phyloP scores from a whole-genome alignment of 2,888 invertebrate species.

The Ichneumoninae sp. region DNA sequence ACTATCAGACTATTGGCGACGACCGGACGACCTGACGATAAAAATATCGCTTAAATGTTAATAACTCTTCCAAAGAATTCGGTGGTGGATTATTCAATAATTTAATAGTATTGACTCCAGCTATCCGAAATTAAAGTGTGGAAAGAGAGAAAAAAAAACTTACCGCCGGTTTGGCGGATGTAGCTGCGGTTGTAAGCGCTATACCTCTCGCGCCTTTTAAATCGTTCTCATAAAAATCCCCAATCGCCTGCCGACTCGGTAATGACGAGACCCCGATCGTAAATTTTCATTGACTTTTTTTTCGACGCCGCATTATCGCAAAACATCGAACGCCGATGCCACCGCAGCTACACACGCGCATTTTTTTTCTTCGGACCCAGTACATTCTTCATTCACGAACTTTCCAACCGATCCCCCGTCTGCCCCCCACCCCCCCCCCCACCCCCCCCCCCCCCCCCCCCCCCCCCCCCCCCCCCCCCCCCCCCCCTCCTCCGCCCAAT shows the following conservation, averaged over 20 bases:
- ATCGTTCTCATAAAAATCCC: constrained; percentile 57
- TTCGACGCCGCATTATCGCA: constrained; percentile 50
- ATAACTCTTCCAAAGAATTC: no score
- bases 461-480: no score
- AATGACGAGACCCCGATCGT: constrained; percentile 60
- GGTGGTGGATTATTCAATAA: no score
- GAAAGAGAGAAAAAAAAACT: background rate
- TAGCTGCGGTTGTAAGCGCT: background rate
- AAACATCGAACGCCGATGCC: constrained; percentile 33
- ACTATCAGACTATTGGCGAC: no score
- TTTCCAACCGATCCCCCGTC: background rate
- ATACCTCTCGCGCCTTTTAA: constrained; percentile 39
- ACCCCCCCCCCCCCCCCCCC: no score
- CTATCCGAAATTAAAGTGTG: background rate
- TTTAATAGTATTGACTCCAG: background rate
- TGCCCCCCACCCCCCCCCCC: no score
- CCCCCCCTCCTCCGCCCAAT: no score
- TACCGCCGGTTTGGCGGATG: background rate
- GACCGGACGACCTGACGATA: no score
- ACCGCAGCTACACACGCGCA: background rate
- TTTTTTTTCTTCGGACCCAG: background rate
- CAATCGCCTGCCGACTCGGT: constrained; percentile 41
- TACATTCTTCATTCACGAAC: no score
- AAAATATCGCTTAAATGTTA: no score
- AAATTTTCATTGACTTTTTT: constrained; percentile 55